Percentiles rank a stretch among this genome's conserved stretches.
Conservation (phyloP, 92 coral and sea anemone genomes). For the Actinostola sp. region DNA sequence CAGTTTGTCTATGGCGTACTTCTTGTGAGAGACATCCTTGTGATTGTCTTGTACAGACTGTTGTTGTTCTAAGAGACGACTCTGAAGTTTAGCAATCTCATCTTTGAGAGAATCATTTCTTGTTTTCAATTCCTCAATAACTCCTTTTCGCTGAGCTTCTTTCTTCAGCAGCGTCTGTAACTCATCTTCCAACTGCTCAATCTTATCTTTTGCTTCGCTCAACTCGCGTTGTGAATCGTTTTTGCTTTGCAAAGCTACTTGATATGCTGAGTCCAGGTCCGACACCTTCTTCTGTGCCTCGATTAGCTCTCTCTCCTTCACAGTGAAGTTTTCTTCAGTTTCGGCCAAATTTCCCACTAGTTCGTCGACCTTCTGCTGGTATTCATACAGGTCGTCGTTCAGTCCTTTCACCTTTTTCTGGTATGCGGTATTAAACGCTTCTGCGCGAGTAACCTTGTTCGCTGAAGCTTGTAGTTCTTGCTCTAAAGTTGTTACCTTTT, state of each 20-base stretch:
- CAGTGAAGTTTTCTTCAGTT: conserved; percentile 66
- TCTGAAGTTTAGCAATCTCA: conserved; percentile 85
- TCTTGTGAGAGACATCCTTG: conserved; percentile 71
- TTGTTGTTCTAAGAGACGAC: conserved; percentile 76
- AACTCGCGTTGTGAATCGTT: conserved; percentile 80
- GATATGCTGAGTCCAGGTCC: conserved; percentile 82
- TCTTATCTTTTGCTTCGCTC: conserved; percentile 62
- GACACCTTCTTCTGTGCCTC: conserved; percentile 85
- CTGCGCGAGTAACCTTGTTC: conserved; percentile 84
- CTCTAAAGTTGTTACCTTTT: conserved; percentile 85
- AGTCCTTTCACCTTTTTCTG: conserved; percentile 82
- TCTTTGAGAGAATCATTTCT: conserved; percentile 88
- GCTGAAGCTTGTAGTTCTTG: conserved; percentile 79
- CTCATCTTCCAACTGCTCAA: conserved; percentile 81
- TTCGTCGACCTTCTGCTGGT: conserved; percentile 70
- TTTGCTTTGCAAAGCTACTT: conserved; percentile 76
- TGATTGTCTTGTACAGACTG: conserved; percentile 63
- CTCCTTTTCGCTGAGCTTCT: conserved; percentile 87
- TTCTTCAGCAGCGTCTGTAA: conserved; percentile 81
- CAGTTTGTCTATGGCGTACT: conserved; percentile 70
- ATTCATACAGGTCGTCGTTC: conserved; percentile 75
- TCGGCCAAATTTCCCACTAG: conserved; percentile 66
- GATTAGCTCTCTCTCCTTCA: conserved; percentile 79
- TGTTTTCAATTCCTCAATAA: conserved; percentile 74
- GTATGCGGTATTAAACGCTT: conserved; percentile 90